Evolutionary conservation across 2,888 invertebrate genomes (phyloP).

Genomic region (Cryptophagus acutangulus): DNA sequence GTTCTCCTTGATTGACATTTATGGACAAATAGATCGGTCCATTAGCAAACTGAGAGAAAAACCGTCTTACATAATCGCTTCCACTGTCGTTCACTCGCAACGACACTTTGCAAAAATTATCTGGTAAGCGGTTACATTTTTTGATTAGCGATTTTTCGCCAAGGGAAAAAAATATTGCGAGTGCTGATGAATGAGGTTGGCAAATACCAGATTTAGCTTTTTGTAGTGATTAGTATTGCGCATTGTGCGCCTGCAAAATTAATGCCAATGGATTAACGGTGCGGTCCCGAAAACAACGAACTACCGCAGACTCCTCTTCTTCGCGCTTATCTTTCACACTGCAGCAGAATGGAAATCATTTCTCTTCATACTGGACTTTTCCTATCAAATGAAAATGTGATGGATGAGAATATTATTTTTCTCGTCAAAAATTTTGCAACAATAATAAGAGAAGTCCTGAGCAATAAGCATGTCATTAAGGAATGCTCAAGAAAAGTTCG

Average conservation of each 20-base stretch:
- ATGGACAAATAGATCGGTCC: constrained; percentile 26
- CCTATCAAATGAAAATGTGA: no score
- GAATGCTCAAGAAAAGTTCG: constrained; percentile 12
- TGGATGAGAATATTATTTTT: no score
- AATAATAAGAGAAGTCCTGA: background rate
- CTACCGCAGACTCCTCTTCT: constrained; percentile 21
- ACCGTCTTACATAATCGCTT: no score
- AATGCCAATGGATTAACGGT: constrained; percentile 32
- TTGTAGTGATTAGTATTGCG: constrained; percentile 32
- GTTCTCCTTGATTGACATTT: constrained; percentile 24
- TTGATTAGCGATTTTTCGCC: no score
- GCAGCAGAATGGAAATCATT: no score
- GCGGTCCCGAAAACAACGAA: constrained; percentile 25
- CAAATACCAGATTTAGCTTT: constrained; percentile 27
- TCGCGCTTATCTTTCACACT: no score
- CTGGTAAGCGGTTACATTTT: no score
- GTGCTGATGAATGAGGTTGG: constrained; percentile 23
- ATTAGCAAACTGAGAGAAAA: constrained; percentile 20
- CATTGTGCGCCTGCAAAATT: constrained; percentile 27
- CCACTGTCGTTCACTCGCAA: no score
- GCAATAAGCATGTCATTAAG: constrained; percentile 15
- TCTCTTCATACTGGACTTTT: no score
- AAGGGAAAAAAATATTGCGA: constrained; percentile 8
- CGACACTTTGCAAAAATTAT: no score
- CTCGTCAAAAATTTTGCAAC: no score